A percentile compares a stretch with the other conserved stretches of the same genome.
Evolutionary conservation across 2,113 vertebrate species (phyloP).

Genomic region (Brachyhypopomus occidentalis): DNA sequence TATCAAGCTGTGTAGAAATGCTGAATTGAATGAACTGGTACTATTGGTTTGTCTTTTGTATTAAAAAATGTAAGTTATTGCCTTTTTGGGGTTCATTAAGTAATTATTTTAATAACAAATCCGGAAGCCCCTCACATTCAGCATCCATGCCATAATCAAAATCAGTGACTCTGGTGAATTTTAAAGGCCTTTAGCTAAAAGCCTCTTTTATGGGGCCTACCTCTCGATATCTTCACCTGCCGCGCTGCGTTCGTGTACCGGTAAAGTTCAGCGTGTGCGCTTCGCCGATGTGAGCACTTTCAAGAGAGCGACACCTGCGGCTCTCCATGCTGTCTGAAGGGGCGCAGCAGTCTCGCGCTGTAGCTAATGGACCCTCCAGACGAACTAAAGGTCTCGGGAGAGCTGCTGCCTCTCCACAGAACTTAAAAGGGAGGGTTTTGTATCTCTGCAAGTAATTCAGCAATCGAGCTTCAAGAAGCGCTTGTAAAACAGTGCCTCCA

Average conservation of each 20-base stretch:
- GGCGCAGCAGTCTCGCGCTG: not conserved
- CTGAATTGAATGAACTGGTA: no score
- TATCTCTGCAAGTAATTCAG: not conserved
- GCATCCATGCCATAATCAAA: conserved; percentile 8
- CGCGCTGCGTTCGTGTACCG: not conserved
- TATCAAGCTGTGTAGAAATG: no score
- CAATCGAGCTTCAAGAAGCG: conserved; percentile 3
- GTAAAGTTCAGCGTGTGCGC: not conserved
- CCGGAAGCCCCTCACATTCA: not conserved
- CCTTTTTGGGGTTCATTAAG: not conserved
- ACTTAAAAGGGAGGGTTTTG: conserved; percentile 19
- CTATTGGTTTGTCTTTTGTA: not conserved
- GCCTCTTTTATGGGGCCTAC: no score
- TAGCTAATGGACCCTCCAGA: conserved; percentile 36
- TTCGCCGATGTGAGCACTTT: not conserved
- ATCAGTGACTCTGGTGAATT: not conserved
- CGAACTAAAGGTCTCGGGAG: not conserved
- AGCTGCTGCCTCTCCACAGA: conserved; percentile 11
- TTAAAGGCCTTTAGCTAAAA: not conserved
- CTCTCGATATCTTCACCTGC: not conserved
- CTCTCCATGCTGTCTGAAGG: not conserved
- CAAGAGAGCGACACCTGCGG: not conserved
- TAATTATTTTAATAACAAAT: not conserved
- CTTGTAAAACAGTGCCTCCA: not conserved
- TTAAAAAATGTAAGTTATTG: not conserved